These are phyloP conservation scores for Psephotus haematonotus DNA, from an alignment of 2,113 vertebrate genomes.

Conservation along the genomic window DNA sequence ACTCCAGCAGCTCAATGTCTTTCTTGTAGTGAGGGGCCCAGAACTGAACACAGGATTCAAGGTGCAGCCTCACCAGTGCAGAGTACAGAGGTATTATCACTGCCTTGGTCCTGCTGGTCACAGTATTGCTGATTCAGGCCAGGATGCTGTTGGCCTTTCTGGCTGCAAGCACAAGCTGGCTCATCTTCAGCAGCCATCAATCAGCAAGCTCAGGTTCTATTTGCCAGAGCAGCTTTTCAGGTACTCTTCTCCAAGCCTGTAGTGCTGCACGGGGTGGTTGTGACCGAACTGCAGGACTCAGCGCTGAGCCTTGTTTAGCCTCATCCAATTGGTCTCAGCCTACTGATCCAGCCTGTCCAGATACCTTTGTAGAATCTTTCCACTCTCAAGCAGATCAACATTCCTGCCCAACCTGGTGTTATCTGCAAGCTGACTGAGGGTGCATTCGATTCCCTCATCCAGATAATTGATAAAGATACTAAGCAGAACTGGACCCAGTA, in stretches of 20 bases:
- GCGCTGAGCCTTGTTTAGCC: neutral
- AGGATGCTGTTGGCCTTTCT: neutral
- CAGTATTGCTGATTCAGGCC: neutral
- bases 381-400: neutral
- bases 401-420: neutral
- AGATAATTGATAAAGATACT: neutral
- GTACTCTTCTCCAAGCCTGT: neutral
- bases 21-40: neutral
- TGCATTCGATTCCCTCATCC: neutral
- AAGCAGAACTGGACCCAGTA: rapidly evolving
- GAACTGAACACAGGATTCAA: rapidly evolving
- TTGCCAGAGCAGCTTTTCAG: neutral
- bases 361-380: neutral
- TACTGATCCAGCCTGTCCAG: neutral
- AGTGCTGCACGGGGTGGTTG: neutral
- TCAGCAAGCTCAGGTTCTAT: neutral
- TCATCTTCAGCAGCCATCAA: rapidly evolving
- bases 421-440: neutral
- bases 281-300: neutral
- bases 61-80: rapidly evolving
- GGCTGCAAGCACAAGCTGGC: neutral
- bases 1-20: neutral
- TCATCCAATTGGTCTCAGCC: neutral
- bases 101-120: neutral
- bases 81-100: rapidly evolving